Conservation (phyloP, 2,113 vertebrate species). For the Scomber scombrus region DNA sequence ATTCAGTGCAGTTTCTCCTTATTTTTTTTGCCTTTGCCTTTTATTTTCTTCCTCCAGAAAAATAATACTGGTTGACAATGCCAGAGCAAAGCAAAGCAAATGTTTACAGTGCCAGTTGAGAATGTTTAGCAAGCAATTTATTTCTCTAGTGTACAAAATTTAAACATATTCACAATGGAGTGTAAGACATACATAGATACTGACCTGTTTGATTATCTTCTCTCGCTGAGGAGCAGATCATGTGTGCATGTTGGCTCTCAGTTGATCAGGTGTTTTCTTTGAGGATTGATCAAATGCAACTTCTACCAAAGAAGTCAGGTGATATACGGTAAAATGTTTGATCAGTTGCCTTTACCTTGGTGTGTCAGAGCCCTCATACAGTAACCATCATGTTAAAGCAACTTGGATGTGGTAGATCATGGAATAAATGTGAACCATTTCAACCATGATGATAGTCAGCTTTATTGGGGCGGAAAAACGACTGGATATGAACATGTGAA, state of each 20-base stretch:
- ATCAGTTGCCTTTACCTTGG: no score
- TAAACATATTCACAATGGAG: no score
- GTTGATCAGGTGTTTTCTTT: neutral
- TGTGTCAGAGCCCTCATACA: neutral
- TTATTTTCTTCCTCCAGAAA: constrained; percentile 14
- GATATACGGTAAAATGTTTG: neutral
- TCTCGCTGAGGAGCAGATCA: neutral
- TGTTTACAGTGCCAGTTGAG: no score
- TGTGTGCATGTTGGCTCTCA: neutral
- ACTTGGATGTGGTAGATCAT: neutral
- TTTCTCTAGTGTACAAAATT: no score
- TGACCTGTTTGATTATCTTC: neutral
- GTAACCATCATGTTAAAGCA: constrained; percentile 6
- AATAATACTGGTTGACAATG: neutral
- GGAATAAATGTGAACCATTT: neutral
- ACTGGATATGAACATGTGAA: constrained; percentile 7
- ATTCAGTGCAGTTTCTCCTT: neutral
- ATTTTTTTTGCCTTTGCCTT: constrained; percentile 15
- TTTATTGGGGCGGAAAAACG: neutral
- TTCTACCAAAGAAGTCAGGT: neutral
- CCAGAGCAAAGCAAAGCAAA: no score
- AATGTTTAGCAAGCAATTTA: no score
- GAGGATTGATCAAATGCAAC: neutral
- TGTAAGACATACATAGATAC: no score
- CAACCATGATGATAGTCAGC: neutral